Conservation (phyloP, 2,888 invertebrate genomes). For the Callyntrura sp. region DNA sequence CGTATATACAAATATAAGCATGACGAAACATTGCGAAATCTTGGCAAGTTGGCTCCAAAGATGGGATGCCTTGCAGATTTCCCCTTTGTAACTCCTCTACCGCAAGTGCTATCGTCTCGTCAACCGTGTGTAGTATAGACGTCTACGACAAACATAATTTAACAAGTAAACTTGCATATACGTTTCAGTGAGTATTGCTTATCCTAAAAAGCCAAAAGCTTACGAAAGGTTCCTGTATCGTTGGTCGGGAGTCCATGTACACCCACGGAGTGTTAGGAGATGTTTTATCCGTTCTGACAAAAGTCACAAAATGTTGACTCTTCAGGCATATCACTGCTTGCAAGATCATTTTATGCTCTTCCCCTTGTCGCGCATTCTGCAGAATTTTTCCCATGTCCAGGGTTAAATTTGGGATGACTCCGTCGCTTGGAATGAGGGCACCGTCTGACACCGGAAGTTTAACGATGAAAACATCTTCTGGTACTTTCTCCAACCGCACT, state of each 20-base stretch:
- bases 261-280: conserved; percentile 18
- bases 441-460: conserved; percentile 50
- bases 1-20: no score
- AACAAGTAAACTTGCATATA: no score
- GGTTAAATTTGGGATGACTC: conserved; percentile 36
- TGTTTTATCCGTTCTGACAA: conserved; percentile 24
- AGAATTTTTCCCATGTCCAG: conserved; percentile 7
- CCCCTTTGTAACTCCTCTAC: no score
- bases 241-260: conserved; percentile 50
- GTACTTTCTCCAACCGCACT: background rate
- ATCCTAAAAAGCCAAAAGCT: no score
- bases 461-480: conserved; percentile 16
- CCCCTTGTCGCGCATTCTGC: no score
- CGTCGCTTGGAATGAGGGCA: conserved; percentile 30
- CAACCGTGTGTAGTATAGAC: no score
- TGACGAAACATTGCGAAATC: no score
- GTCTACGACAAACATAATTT: no score
- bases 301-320: conserved; percentile 35
- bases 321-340: conserved; percentile 28
- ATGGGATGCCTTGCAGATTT: no score
- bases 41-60: no score
- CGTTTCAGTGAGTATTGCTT: no score
- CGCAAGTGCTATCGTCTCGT: no score
- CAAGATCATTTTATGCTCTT: background rate
- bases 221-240: background rate